phyloP scores from a whole-genome alignment of 2,113 vertebrate species.

The Capreolus pygargus region DNA sequence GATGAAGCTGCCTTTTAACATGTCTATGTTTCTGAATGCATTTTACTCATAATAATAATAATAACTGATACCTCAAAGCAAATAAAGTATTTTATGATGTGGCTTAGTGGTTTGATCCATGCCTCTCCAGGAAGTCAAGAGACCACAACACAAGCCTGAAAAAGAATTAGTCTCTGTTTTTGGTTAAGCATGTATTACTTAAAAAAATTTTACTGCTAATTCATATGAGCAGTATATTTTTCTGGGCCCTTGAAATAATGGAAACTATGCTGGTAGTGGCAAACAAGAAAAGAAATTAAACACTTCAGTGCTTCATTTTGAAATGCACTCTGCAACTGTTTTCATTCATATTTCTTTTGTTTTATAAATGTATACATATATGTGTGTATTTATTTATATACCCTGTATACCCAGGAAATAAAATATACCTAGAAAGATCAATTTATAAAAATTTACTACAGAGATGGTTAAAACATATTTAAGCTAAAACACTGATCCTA shows the following conservation, averaged over 20 bases:
- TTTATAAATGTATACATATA: neutral
- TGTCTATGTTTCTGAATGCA: constrained; percentile 34
- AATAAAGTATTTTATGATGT: constrained; percentile 73
- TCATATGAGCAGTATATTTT: neutral
- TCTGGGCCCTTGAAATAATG: constrained; percentile 8
- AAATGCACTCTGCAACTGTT: constrained; percentile 21
- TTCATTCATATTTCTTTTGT: neutral
- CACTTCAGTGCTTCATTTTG: neutral
- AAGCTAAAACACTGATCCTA: neutral
- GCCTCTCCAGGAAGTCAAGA: constrained; percentile 60
- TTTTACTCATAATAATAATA: constrained; percentile 51
- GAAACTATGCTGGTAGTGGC: neutral
- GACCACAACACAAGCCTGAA: constrained; percentile 64
- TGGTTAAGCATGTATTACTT: constrained; percentile 66
- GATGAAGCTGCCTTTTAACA: neutral
- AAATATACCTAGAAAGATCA: neutral
- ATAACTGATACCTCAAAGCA: constrained; percentile 61
- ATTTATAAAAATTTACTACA: neutral
- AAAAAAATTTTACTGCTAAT: neutral
- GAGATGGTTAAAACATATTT: neutral
- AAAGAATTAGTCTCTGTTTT: constrained; percentile 66
- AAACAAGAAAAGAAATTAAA: constrained; percentile 37
- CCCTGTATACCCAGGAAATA: neutral
- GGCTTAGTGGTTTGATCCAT: constrained; percentile 65
- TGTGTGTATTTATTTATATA: neutral